Evolutionary conservation across 2,113 vertebrate species (phyloP), one percentile per base, ranked within the genome.

Genomic region (Chionodraco myersi): DNA sequence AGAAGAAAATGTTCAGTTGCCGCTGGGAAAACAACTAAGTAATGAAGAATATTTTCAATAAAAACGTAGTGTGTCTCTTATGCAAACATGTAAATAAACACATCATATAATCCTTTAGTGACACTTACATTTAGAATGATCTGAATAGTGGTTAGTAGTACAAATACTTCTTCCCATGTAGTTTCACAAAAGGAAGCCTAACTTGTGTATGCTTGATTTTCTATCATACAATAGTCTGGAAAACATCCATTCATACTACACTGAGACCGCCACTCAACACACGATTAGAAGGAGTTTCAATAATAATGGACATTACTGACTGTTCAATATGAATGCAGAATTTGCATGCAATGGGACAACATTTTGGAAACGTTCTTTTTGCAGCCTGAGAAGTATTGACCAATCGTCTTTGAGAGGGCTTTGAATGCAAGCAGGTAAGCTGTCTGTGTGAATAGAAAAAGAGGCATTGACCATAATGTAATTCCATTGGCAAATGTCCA

Each of bases 171-270:
- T 61, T 82, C 61, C 51, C 3, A 9, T 73, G n/a, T 52, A 48
- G 61, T 70, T 60, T 74, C 52, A 7, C 14, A 48, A 26, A 65
- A 12, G 21, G 48, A 21, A 12, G 57, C 21, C 8, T n/a, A 41
- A 77, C 64, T 71, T 14, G 56, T 49, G 0, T 10, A 57, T 64
- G 80, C 26, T 67, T 47, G 5, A 5, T 41, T 65, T 72, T 81
- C 77, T 26, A 79, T 82, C 82, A 67, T 66, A 59, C 44, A 30
- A 36, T 26, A 75, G 30, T 72, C 48, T 60, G 44, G 45, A 78
- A 68, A 80, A 62, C 36, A 54, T 77, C 12, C 16, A 56, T 34
- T 36, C 34, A 72, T 34, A 64, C 58, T 48, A 44, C 68, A 51
- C 15, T 12, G 48, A 61, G 34, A 21, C 51, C 1, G 6, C 36